Percentiles rank a stretch among this genome's conserved stretches.
Evolutionary conservation across 2,888 invertebrate species (phyloP).

Genomic region (Caenorhabditis panamensis): DNA sequence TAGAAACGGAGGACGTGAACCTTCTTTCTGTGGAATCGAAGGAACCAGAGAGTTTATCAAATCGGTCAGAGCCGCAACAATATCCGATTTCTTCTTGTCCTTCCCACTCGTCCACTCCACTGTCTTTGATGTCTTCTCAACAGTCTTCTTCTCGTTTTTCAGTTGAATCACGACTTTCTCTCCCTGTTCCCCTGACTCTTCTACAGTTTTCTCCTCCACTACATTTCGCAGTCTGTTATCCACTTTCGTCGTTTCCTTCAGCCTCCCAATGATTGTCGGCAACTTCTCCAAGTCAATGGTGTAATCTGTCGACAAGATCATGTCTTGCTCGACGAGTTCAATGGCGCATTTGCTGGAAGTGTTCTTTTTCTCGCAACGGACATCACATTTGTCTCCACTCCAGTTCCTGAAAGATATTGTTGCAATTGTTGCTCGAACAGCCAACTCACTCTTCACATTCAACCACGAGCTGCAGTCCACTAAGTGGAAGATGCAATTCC

Average conservation of each 20-base stretch:
- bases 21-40: too few relatives aligned
- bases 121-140: not conserved
- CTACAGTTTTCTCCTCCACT: not conserved
- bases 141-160: not conserved
- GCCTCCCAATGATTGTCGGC: constrained; percentile 16
- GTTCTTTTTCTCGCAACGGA: not conserved
- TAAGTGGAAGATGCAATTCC: constrained; percentile 35
- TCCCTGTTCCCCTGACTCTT: not conserved
- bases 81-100: not conserved
- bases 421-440: not conserved
- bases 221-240: constrained; percentile 16
- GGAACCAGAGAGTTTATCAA: not conserved
- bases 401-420: constrained; percentile 33
- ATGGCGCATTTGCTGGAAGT: not conserved
- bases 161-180: not conserved
- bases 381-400: constrained; percentile 30
- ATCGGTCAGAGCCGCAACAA: not conserved
- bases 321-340: not conserved
- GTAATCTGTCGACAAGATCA: constrained; percentile 13
- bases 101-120: not conserved
- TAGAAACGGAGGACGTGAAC: too few relatives aligned
- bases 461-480: constrained; percentile 21
- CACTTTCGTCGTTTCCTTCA: constrained; percentile 38
- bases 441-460: constrained; percentile 38
- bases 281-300: constrained; percentile 18